Evolutionary conservation across 2,888 invertebrate species (phyloP).

Genomic region (Odiellus spinosus): DNA sequence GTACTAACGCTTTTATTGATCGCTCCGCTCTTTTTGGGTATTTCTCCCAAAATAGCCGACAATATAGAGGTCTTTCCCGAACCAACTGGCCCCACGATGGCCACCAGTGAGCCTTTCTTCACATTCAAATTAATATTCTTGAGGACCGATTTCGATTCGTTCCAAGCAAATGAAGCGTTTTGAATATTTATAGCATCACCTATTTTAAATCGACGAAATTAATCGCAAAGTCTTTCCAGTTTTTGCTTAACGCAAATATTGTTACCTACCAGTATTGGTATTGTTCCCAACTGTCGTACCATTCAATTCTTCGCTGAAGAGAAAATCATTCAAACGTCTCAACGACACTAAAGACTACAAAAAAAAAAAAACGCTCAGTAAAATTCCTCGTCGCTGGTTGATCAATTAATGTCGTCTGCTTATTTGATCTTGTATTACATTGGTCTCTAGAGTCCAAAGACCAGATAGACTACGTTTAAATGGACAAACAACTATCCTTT

Average conservation of each 20-base stretch:
- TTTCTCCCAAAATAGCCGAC: conserved; percentile 17
- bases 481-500: too few relatives aligned
- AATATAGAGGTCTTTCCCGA: conserved; percentile 16
- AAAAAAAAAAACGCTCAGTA: too few relatives aligned
- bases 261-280: too few relatives aligned
- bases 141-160: conserved; percentile 4
- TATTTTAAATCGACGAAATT: not conserved
- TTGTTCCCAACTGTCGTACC: too few relatives aligned
- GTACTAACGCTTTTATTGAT: not conserved
- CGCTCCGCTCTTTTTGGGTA: conserved; percentile 5
- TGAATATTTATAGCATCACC: conserved; percentile 12
- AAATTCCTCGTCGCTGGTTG: too few relatives aligned
- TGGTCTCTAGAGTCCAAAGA: too few relatives aligned
- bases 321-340: not conserved
- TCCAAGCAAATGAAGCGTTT: conserved; percentile 14
- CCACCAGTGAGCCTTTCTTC: conserved; percentile 12
- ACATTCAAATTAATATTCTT: conserved; percentile 13
- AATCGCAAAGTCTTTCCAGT: too few relatives aligned
- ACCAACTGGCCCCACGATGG: conserved; percentile 16
- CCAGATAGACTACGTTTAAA: too few relatives aligned
- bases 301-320: not conserved
- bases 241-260: too few relatives aligned
- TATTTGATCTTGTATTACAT: too few relatives aligned
- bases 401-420: too few relatives aligned
- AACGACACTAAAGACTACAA: conserved; percentile 54